Evolutionary conservation across 37 sponge, comb jelly and placozoan genomes (phyloP).

Genomic region (Aplysina aerophoba): DNA sequence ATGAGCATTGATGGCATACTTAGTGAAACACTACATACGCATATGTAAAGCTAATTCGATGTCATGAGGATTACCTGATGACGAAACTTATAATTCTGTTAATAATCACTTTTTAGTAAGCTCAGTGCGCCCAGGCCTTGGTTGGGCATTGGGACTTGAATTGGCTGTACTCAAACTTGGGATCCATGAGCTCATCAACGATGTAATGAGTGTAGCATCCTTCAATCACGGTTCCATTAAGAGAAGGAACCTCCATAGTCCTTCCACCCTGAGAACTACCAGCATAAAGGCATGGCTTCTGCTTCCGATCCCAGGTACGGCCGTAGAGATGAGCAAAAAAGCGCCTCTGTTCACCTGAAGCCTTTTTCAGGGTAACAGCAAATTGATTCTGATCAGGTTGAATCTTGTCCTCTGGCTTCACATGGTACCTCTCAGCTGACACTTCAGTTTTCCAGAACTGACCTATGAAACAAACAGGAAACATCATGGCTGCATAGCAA

Average conservation of each 20-base stretch:
- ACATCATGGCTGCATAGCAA: too few relatives aligned
- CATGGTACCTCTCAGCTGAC: neutral
- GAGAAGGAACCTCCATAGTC: neutral
- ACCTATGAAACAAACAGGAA: neutral
- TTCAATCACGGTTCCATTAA: neutral
- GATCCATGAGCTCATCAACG: neutral
- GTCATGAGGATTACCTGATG: too few relatives aligned
- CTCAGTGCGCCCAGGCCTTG: too few relatives aligned
- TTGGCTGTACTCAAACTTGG: neutral
- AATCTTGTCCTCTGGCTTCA: neutral
- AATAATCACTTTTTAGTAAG: too few relatives aligned
- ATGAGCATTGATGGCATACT: too few relatives aligned
- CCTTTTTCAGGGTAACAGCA: slow-evolving; percentile 47
- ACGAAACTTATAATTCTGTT: too few relatives aligned
- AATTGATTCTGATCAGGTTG: slow-evolving; percentile 4
- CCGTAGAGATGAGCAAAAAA: neutral
- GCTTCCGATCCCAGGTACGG: neutral
- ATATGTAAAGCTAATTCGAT: too few relatives aligned
- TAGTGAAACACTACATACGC: too few relatives aligned
- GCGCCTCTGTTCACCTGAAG: neutral
- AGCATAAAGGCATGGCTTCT: slow-evolving; percentile 11
- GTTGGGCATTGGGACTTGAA: neutral
- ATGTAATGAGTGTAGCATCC: neutral
- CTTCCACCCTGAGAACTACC: slow-evolving; percentile 9
- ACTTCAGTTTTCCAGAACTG: slow-evolving; percentile 31